Conservation (phyloP, 2,888 invertebrate genomes). For the Stegana nigrithorax region DNA sequence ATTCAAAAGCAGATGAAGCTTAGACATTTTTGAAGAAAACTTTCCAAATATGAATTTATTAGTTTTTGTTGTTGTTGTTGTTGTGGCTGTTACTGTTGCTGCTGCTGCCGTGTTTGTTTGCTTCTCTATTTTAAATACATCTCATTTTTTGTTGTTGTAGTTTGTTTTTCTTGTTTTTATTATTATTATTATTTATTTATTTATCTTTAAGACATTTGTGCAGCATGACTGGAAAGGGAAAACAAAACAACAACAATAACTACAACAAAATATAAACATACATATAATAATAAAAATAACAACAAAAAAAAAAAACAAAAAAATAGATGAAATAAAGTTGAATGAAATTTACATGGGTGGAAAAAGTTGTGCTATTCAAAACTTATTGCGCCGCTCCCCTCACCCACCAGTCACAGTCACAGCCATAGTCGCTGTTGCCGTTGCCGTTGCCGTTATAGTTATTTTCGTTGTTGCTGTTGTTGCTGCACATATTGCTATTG, state of each 20-base stretch:
- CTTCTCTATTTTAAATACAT: too few relatives aligned
- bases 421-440: not conserved
- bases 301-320: not conserved
- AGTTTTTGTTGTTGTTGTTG: not conserved
- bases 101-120: too few relatives aligned
- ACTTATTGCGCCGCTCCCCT: not conserved
- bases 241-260: too few relatives aligned
- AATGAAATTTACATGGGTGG: slow-evolving; percentile 23
- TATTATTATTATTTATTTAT: slow-evolving; percentile 17
- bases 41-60: slow-evolving; percentile 17
- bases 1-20: too few relatives aligned
- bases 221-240: not conserved
- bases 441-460: not conserved
- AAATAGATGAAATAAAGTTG: too few relatives aligned
- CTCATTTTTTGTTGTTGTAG: too few relatives aligned
- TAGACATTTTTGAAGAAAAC: slow-evolving; percentile 6
- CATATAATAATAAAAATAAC: not conserved
- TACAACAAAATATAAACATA: too few relatives aligned
- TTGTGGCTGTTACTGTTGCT: slow-evolving; percentile 4
- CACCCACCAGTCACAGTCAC: too few relatives aligned
- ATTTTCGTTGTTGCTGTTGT: not conserved
- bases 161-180: slow-evolving; percentile 24
- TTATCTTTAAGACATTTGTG: not conserved
- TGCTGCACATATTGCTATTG: slow-evolving; percentile 6
- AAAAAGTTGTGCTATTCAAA: slow-evolving; percentile 20